Evolutionary conservation across 2,888 invertebrate species (phyloP).

Genomic region (Cerastis leucographa): DNA sequence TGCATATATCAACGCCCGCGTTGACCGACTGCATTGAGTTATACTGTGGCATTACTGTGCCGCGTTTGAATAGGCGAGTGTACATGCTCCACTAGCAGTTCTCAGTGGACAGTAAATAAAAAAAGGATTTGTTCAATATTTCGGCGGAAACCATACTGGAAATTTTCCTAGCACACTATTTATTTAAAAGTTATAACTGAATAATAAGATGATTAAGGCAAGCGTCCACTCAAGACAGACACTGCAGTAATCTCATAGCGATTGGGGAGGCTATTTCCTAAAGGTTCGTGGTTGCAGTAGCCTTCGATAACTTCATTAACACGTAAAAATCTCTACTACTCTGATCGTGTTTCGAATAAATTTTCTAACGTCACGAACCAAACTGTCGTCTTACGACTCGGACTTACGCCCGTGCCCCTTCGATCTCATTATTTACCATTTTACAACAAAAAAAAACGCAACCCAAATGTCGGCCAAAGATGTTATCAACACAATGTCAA

Average conservation of each 20-base stretch:
- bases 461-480: conserved; percentile 69
- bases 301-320: background rate
- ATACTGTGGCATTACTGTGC: conserved; percentile 42
- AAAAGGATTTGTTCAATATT: background rate
- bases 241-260: background rate
- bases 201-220: background rate
- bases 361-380: background rate
- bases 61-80: conserved; percentile 56
- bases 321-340: background rate
- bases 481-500: conserved; percentile 69
- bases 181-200: background rate
- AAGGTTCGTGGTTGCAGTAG: background rate
- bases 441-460: conserved; percentile 57
- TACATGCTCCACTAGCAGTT: conserved; percentile 22
- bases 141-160: too few relatives aligned
- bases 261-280: background rate
- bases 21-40: conserved; percentile 27
- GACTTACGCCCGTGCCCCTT: conserved; percentile 12
- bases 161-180: background rate
- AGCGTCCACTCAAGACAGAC: background rate
- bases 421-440: conserved; percentile 34
- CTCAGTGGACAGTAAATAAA: background rate
- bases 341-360: background rate
- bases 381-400: background rate
- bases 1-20: conserved; percentile 21